Evolutionary conservation across 2,888 invertebrate genomes (phyloP).

Genomic region (Eulithis prunata): DNA sequence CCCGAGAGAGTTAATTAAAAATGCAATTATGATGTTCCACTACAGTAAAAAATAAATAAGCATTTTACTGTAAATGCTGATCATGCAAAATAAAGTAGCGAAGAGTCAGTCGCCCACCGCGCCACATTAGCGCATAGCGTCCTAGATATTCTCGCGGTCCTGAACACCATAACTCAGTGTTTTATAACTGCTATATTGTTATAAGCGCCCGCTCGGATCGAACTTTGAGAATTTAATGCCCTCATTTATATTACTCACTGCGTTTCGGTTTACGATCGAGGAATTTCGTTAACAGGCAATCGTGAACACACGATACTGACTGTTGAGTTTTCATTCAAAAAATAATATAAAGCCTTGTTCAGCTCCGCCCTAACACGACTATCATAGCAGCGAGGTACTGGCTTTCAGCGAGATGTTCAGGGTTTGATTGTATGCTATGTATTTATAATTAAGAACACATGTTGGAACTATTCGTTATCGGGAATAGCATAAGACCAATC

Average conservation of each 20-base stretch:
- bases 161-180: slow-evolving; percentile 26
- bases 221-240: slow-evolving; percentile 21
- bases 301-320: neutral
- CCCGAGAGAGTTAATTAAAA: too few relatives aligned
- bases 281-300: slow-evolving; percentile 3
- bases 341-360: neutral
- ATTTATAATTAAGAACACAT: too few relatives aligned
- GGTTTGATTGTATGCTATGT: too few relatives aligned
- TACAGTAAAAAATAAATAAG: neutral
- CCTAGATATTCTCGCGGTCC: slow-evolving; percentile 8
- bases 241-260: slow-evolving; percentile 20
- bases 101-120: too few relatives aligned
- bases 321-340: neutral
- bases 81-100: neutral
- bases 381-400: too few relatives aligned
- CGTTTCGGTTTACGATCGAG: slow-evolving; percentile 16
- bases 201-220: slow-evolving; percentile 21
- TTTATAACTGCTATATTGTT: slow-evolving; percentile 32
- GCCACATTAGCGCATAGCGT: neutral
- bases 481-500: too few relatives aligned
- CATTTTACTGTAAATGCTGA: neutral
- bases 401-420: too few relatives aligned
- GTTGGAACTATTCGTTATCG: too few relatives aligned
- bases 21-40: too few relatives aligned
- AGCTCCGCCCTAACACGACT: neutral